Base-by-base conservation (phyloP, 2,797 vertebrate species). In the Netta rufina region DNA sequence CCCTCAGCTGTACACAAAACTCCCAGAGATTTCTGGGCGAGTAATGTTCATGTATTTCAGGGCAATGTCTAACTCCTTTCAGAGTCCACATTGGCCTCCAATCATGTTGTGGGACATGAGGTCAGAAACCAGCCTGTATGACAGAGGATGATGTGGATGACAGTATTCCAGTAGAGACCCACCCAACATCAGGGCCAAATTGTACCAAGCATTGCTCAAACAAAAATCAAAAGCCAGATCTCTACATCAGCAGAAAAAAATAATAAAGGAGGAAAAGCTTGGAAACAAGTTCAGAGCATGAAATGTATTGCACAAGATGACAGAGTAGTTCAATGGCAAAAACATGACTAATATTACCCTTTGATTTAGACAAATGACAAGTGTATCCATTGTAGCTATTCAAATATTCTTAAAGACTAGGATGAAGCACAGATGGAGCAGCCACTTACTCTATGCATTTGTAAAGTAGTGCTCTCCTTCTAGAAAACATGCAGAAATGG, bases 1-100 rank as follows among this genome's bases (percentile, higher is more conserved):
- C 93, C 91, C 94, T 96, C 61, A 93, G 91, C 90, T 95, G 86
- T 84, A 81, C 69, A 57, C 13, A 43, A 22, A 95, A 80, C 83
- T 96, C 90, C 75, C 62, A 95, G 89, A 92, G 87, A 91, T 91
- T 94, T 93, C 87, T 87, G 38, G 11, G 53, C 56, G 36, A 93
- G 49, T 66, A 65, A 79, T 57, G 57, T 38, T 94, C 56, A 7
- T 51, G 24, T 47, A 41, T 58, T 70, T 92, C 64, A 77, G 57
- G 60, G 32, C 28, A 32, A 13, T 30, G 22, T 70, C 57, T 82
- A 61, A 33, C 36, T 79, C 61, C 61, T 66, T 61, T 72, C 74
- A 43, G 62, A 53, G 36, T 32, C 56, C 51, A 39, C 39, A 11
- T 0, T 45, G 84, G 66, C 56, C 27, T 81, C 75, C 62, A 51